Base-by-base conservation (phyloP, 2,113 vertebrate genomes). In the Barnardius zonarius region DNA sequence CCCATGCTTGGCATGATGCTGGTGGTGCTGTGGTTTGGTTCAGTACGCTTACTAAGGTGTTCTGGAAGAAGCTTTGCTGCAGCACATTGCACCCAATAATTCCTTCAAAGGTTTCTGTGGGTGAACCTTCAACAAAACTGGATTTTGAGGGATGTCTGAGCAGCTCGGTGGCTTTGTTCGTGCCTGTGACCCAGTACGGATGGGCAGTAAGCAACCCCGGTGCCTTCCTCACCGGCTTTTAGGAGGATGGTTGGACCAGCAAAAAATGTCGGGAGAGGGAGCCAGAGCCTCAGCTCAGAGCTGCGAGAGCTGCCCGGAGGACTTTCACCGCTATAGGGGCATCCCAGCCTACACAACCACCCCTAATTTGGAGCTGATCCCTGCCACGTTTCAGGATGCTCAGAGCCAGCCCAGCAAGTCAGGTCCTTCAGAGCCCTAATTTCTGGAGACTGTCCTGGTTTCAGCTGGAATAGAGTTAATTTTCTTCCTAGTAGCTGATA, bases 201-300 rank as follows among this genome's bases (percentile, higher is more conserved):
- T 2, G 31, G 19, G 4, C 0, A 1, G 27, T 18, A 37, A 68
- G 6, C 15, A 43, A 14, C 3, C 9, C 25, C 49, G 12, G 17
- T 12, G 17, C 57, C 7, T 61, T 87, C 23, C 24, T 24, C n/a
- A 5, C 0, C 16, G 39, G 72, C 18, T 61, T 81, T 25, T 31
- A 31, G 35, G 51, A 55, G 52, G 48, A 52, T 1, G 23, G 33
- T 35, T 62, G 39, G 39, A 69, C 3, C n/a, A 24, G 37, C 5
- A 6, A n/a, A 78, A 93, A 22, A 22, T 49, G 96, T 64, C 96
- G 93, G 95, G 68, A 96, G 96, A 82, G 93, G 96, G 96, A 96
- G 92, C 96, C 95, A 95, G 76, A 96, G 90, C 24, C 59, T 90
- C 88, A 82, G 48, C 64, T 70, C 79, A 92, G 90, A 72, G 64